Conservation (phyloP, 2,113 vertebrate species). For the Cyprinodon brontotheroides region DNA sequence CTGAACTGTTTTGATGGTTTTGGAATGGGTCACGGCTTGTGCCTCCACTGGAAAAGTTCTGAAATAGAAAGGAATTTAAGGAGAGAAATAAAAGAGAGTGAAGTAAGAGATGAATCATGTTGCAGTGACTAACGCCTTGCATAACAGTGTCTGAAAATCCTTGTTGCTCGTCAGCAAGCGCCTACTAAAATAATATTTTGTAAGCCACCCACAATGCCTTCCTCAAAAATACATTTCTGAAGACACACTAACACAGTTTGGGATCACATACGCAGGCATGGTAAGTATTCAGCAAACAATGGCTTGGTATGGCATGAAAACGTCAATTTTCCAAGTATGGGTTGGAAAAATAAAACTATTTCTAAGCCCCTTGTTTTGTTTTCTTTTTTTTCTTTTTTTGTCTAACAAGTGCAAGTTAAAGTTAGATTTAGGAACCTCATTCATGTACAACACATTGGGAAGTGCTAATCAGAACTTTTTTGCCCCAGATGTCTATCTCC, state of each 20-base stretch:
- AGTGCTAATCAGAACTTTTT: too few species aligned
- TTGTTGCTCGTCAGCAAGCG: conserved; percentile 53
- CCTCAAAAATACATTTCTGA: conserved; percentile 32
- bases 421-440: too few species aligned
- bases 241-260: conserved; percentile 34
- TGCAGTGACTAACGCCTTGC: conserved; percentile 75
- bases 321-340: neutral
- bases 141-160: conserved; percentile 73
- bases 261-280: conserved; percentile 20
- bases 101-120: conserved; percentile 60
- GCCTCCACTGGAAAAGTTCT: neutral
- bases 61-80: conserved; percentile 8
- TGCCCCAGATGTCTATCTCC: too few species aligned
- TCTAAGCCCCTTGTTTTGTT: too few species aligned
- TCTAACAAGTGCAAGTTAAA: too few species aligned
- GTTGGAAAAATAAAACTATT: neutral
- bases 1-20: neutral
- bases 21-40: neutral
- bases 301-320: neutral
- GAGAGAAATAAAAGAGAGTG: conserved; percentile 18
- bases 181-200: conserved; percentile 48
- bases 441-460: too few species aligned
- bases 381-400: too few species aligned
- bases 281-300: neutral
- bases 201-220: conserved; percentile 62